These are phyloP conservation scores for Lepidurus packardi DNA, from an alignment of 1,140 invertebrate genomes.

Conservation along the genomic window DNA sequence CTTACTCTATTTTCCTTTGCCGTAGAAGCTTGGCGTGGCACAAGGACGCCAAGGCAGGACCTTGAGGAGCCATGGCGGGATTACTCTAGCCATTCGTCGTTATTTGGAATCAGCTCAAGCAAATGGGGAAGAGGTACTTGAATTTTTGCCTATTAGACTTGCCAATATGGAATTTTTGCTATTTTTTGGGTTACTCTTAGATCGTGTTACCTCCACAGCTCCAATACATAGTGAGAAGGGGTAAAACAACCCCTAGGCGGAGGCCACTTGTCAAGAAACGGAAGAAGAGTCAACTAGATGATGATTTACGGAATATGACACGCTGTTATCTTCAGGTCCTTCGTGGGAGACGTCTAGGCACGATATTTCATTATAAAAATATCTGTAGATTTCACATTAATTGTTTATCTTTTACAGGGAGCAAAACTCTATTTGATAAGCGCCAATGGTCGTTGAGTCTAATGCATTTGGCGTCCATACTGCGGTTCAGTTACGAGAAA, in stretches of 20 bases:
- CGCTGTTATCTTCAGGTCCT: neutral
- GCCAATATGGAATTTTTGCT: no score
- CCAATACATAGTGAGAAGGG: neutral
- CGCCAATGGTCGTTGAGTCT: neutral
- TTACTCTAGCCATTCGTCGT: neutral
- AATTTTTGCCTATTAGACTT: neutral
- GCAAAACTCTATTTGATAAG: neutral
- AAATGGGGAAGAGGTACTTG: neutral
- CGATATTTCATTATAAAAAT: neutral
- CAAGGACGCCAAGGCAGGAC: neutral
- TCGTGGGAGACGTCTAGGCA: neutral
- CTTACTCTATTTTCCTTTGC: no score
- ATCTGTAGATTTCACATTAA: neutral
- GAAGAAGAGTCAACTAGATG: neutral
- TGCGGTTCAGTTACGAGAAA: neutral
- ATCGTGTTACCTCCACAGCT: neutral
- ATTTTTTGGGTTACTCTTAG: neutral
- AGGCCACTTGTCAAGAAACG: neutral
- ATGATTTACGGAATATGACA: neutral
- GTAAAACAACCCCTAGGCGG: neutral
- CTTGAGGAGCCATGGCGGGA: neutral
- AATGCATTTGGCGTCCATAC: neutral
- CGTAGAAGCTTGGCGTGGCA: neutral
- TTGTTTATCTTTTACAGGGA: neutral
- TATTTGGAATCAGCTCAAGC: neutral